Base-by-base conservation (phyloP, 2,888 invertebrate genomes). In the Branchellion lobata region DNA sequence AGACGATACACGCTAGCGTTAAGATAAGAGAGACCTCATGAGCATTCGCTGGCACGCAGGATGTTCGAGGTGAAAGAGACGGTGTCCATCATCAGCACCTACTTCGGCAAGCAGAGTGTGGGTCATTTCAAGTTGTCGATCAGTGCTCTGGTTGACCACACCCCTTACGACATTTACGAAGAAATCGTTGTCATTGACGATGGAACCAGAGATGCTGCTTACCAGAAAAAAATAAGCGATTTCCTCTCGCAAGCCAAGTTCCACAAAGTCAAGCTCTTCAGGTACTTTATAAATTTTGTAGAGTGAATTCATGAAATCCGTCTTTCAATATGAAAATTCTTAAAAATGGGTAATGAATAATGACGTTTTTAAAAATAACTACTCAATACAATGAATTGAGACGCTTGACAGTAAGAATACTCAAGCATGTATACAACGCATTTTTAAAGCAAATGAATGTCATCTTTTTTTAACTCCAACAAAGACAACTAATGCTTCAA, bases 171-270 rank as follows among this genome's bases (percentile, higher is more conserved):
- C 51, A 79, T 81, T 21, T 82, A 81, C 74, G 31, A 78, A n/a
- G 83, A 83, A 69, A 82, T 83, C 68, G 69, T 83, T 40, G 65
- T 83, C n/a, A 77, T 83, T 14, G 83, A 83, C 40, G 83, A 83
- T 61, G 83, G 83, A 18, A 82, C 81, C 31, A 73, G 47, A 21
- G 57, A 79, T 47, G 34, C 29, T 0, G 24, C 40, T 1, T 61
- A 81, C 14, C 53, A 75, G 24, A 47, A 61, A 21, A 81, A 83
- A 51, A 81, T 81, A 1, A 47, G 24, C 3, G n/a, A 71, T n/a
- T 83, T 82, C 40, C 76, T 83, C 5, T 31, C 53, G 1, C 29
- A 80, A 14, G 72, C 71, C 14, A 78, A 80, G 53, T 82, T 83
- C 72, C 33, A 76, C 14, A 81, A 81, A 61, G 80, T 81, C 33